phyloP scores from a whole-genome alignment of 2,797 vertebrate genomes.

The Dendrocincla tyrannina region DNA sequence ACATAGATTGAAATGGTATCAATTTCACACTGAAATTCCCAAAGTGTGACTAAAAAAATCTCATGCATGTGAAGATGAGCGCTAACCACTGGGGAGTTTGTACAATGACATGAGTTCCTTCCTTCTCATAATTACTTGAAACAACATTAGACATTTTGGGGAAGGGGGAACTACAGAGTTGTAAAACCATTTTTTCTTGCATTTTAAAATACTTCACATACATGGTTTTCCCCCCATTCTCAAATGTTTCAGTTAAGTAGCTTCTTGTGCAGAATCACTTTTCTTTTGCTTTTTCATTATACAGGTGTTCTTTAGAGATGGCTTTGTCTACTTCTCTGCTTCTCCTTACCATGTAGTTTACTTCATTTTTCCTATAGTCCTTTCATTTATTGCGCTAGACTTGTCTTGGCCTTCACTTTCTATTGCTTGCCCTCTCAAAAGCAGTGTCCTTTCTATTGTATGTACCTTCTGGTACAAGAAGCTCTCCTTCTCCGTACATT shows the following conservation, averaged over 20 bases:
- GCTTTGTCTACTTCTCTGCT: neutral
- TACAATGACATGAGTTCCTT: neutral
- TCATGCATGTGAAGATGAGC: neutral
- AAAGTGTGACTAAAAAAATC: neutral
- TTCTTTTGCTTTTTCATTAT: neutral
- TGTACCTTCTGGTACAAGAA: neutral
- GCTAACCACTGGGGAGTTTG: fast-evolving
- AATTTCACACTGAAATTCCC: neutral
- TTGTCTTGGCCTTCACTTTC: neutral
- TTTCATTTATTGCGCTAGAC: neutral
- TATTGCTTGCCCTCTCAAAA: neutral
- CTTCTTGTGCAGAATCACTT: neutral
- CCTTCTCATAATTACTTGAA: neutral
- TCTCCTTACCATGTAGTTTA: neutral
- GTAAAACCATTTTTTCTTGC: neutral
- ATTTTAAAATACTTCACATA: neutral
- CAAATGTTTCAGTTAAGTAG: neutral
- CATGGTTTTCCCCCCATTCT: neutral
- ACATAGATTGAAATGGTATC: neutral
- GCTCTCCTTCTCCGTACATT: neutral
- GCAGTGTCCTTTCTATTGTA: neutral
- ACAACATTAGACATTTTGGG: neutral
- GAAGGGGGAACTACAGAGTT: neutral
- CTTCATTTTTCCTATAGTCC: neutral
- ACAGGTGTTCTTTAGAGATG: neutral